phyloP scores from a whole-genome alignment of 2,113 vertebrate species.

The Anhinga anhinga region DNA sequence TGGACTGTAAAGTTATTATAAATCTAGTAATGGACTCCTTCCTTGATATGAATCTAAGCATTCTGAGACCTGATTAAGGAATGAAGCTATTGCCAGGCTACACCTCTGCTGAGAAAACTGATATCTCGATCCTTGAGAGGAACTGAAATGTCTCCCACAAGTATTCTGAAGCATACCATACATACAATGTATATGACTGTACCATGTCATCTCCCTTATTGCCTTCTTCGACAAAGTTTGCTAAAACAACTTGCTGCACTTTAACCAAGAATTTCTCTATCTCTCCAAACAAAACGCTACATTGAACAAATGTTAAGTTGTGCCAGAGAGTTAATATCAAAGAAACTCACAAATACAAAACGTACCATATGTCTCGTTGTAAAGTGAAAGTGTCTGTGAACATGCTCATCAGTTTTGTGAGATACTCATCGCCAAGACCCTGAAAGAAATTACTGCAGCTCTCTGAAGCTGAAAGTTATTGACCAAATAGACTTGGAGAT shows the following conservation, averaged over 20 bases:
- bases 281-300: neutral
- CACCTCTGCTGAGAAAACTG: neutral
- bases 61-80: neutral
- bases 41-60: neutral
- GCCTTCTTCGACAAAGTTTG: neutral
- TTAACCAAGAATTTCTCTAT: neutral
- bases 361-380: neutral
- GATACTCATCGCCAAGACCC: neutral
- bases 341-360: neutral
- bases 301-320: neutral
- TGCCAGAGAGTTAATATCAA: neutral
- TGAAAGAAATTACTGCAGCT: neutral
- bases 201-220: neutral
- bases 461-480: slow-evolving; percentile 28
- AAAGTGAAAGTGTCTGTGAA: neutral
- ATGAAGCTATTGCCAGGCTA: neutral
- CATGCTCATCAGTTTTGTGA: neutral
- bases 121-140: neutral
- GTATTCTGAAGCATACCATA: neutral
- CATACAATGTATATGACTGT: neutral
- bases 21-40: neutral
- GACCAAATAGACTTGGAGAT: slow-evolving; percentile 39
- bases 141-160: neutral
- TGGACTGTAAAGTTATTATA: neutral
- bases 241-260: neutral